Conservation (phyloP, 2,888 invertebrate genomes). For the Eulithis prunata region DNA sequence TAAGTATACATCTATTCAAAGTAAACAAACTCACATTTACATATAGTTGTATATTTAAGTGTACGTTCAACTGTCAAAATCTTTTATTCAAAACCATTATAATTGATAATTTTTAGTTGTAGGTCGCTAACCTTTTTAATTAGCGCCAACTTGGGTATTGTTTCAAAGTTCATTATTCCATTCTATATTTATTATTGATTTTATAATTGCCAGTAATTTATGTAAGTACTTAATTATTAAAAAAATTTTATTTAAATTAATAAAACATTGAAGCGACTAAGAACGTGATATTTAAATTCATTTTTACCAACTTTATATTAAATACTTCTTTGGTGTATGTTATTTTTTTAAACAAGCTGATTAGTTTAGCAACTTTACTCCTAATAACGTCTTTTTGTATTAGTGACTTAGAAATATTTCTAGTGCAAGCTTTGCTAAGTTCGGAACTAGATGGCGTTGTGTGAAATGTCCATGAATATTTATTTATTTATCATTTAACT, state of each 20-base stretch:
- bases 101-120: constrained; percentile 38
- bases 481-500: no score
- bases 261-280: neutral
- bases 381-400: no score
- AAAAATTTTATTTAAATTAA: neutral
- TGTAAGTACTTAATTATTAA: neutral
- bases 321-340: no score
- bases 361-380: no score
- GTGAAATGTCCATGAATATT: no score
- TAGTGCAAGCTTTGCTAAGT: no score
- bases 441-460: no score
- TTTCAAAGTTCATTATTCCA: constrained; percentile 23
- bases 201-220: constrained; percentile 1
- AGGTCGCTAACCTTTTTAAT: constrained; percentile 32
- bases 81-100: constrained; percentile 41
- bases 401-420: no score
- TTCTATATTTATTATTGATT: constrained; percentile 14
- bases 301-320: no score
- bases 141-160: constrained; percentile 33
- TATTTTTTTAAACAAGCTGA: no score
- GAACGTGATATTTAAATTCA: no score
- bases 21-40: constrained; percentile 30
- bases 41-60: constrained; percentile 48
- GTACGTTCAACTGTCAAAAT: constrained; percentile 62
- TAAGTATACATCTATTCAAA: constrained; percentile 42